phyloP scores from a whole-genome alignment of 2,888 invertebrate genomes.

The Eustalomyia histrio region DNA sequence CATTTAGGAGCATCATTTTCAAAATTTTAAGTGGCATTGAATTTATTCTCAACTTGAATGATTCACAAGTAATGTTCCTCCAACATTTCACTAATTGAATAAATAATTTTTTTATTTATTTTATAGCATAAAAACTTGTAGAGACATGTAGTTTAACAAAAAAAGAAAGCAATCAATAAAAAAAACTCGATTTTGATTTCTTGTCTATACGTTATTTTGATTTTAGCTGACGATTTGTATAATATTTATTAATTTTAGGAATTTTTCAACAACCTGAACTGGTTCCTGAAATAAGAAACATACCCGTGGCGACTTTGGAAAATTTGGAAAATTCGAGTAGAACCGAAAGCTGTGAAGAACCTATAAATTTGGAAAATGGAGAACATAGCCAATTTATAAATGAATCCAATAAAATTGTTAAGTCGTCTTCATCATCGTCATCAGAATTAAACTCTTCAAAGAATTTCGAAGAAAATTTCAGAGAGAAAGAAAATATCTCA shows the following conservation, averaged over 20 bases:
- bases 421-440: conserved; percentile 27
- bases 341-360: neutral
- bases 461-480: neutral
- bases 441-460: conserved; percentile 7
- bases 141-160: no score
- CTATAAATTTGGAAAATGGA: conserved; percentile 3
- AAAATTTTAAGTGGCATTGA: no score
- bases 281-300: neutral
- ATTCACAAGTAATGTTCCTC: no score
- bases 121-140: no score
- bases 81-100: no score
- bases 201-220: no score
- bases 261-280: neutral
- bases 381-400: neutral
- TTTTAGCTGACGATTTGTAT: no score
- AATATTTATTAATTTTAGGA: neutral
- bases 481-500: neutral
- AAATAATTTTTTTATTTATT: no score
- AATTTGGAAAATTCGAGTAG: neutral
- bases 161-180: no score
- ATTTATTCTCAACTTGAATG: no score
- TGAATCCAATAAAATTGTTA: neutral
- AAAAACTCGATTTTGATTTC: no score
- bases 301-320: neutral
- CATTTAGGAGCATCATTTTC: no score